Evolutionary conservation across 2,888 invertebrate genomes (phyloP).

Genomic region (Aricia artaxerxes): DNA sequence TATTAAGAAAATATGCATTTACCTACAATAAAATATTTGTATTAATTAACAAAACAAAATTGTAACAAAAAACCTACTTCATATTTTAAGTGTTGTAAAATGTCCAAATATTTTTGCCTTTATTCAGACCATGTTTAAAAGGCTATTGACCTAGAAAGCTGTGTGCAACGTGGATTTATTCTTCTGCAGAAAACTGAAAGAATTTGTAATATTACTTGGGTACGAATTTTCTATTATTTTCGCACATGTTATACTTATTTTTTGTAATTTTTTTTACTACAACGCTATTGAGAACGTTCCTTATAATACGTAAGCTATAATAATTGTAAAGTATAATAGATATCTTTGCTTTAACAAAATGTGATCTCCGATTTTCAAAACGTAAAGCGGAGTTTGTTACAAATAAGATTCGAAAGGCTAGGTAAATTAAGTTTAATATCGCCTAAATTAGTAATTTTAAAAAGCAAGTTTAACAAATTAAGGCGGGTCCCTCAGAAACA

Average conservation of each 20-base stretch:
- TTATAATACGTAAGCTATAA: not conserved
- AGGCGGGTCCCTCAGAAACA: not conserved
- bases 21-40: not conserved
- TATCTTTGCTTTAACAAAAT: too few relatives aligned
- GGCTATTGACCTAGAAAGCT: slow-evolving; percentile 28
- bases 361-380: too few relatives aligned
- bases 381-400: too few relatives aligned
- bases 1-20: not conserved
- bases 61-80: not conserved
- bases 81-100: slow-evolving; percentile 18
- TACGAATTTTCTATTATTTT: not conserved
- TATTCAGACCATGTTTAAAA: slow-evolving; percentile 12
- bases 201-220: slow-evolving; percentile 21
- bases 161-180: slow-evolving; percentile 24
- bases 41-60: not conserved
- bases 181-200: slow-evolving; percentile 17
- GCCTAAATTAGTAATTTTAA: not conserved
- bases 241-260: not conserved
- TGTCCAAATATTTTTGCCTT: slow-evolving; percentile 23
- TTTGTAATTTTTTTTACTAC: not conserved
- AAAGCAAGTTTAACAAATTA: not conserved
- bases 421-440: not conserved
- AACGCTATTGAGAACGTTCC: not conserved
- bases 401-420: not conserved
- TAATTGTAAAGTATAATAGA: too few relatives aligned